Base-by-base conservation (phyloP, 2,113 vertebrate species). In the Zapus hudsonius region DNA sequence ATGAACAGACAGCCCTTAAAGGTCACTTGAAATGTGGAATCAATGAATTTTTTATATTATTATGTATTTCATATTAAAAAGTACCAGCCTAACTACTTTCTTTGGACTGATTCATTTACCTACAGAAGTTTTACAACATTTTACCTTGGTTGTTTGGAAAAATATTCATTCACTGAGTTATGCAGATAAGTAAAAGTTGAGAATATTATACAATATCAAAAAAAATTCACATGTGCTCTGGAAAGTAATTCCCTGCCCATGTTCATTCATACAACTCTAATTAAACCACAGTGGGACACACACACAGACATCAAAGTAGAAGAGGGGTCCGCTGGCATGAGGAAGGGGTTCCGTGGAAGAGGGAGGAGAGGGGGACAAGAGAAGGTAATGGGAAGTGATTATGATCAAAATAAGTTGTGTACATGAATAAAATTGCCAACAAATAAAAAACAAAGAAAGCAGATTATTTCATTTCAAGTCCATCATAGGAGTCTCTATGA, bases 41-140 rank as follows among this genome's bases (percentile, higher is more conserved):
- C 47, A 81, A 42, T 69, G 31, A 86, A 74, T 16, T 89, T 93
- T 84, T 80, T 59, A 85, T 42, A 69, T 13, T 72, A n/a, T 52
- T 61, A 69, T n/a, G 52, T 66, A 63, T 52, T 52, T 52, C 6
- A 52, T 52, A 52, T 52, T 52, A 52, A 52, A 13, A 52, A 10
- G 11, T 52, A 52, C 16, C 52, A 52, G 52, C 52, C 52, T 52
- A 52, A 52, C 52, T 52, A 52, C 36, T 20, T 61, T 69, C 36
- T 20, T 61, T 69, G 72, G 75, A 72, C 16, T 75, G 40, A 7
- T 8, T 64, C 3, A 61, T 40, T 52, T 52, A 73, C 44, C 44
- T 66, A 9, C 20, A 23, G 73, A 57, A 76, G 52, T 78, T 84
- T 70, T 73, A 16, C 44, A 83, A 63, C n/a, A 42, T 63, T 11